phyloP scores from a whole-genome alignment of 2,113 vertebrate species.

The Lampris megalopsis region DNA sequence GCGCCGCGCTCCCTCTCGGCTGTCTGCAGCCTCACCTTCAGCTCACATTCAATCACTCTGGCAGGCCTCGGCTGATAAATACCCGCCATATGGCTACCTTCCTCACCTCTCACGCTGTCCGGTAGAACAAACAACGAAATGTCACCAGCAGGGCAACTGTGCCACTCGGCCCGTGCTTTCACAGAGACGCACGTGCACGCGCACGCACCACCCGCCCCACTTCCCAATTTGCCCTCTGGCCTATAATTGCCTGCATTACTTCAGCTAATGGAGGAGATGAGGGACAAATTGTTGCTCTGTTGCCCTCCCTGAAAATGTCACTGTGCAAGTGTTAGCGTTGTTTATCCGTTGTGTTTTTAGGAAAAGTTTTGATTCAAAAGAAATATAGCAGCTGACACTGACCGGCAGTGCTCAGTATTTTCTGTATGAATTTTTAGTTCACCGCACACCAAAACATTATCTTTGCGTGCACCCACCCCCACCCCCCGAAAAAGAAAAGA shows the following conservation, averaged over 20 bases:
- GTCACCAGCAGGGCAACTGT: conserved; percentile 47
- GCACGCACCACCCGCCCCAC: conserved; percentile 6
- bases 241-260: conserved; percentile 57
- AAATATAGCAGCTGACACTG: conserved; percentile 15
- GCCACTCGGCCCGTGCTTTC: conserved; percentile 40
- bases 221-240: conserved; percentile 39
- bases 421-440: conserved; percentile 25
- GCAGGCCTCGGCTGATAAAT: conserved; percentile 73
- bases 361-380: conserved; percentile 28
- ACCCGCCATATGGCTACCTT: conserved; percentile 76
- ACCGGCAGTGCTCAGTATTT: neutral
- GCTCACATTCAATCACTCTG: conserved; percentile 81
- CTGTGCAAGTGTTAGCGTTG: conserved; percentile 34
- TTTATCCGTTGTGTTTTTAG: conserved; percentile 11
- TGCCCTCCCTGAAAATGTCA: conserved; percentile 44
- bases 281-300: conserved; percentile 44
- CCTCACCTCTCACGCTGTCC: conserved; percentile 67
- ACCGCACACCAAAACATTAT: neutral
- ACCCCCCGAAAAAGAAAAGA: too few relatives aligned
- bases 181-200: conserved; percentile 19
- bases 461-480: too few relatives aligned
- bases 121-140: conserved; percentile 73
- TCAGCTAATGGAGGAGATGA: conserved; percentile 60
- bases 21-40: conserved; percentile 78
- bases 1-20: conserved; percentile 62